Base-by-base conservation (phyloP, 2,888 invertebrate species). In the Acrobasis consociella region DNA sequence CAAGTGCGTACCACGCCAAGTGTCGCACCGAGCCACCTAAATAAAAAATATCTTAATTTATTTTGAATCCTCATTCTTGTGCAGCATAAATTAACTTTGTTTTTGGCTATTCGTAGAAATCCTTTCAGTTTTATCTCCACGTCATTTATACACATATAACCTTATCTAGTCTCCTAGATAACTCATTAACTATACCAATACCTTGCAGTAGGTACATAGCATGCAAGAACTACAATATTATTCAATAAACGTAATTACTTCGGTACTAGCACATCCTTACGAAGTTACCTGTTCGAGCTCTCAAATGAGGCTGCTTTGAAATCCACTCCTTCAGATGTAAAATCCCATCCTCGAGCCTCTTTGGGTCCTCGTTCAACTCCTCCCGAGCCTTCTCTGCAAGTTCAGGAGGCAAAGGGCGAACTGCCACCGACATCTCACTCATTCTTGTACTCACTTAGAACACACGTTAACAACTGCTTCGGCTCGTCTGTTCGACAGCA, bases 311-410 rank as follows among this genome's bases (percentile, higher is more conserved):
- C 68, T 93, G 93, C 69, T 93, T 92, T 1, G 78, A 73, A 31
- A 94, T 77, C 94, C 94, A 94, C 22, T 91, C 86, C 69, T 87
- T 89, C 51, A 94, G 81, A 69, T 89, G 81, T 58, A 83, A 75
- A 17, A 94, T 80, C 71, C 93, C 93, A 49, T 86, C 85, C 17
- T 78, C 77, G n/a, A 93, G 79, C 15, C 86, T 75, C n/a, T 81
- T 81, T 0, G 91, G 88, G 70, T 88, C 89, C 77, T 94, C 94
- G 62, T 87, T 85, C 50, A 94, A 73, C 71, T 94, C 93, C 13
- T 77, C 67, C 63, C 78, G 78, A 0, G 94, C 94, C 67, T 85
- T 84, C 65, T 75, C 74, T 11, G 72, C 77, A 58, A 85, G 67
- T 15, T 78, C 78, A 2, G 78, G 72, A 9, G 76, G 64, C 37